Percentiles rank a stretch among this genome's conserved stretches.
These are phyloP conservation scores for Ligdia adustata DNA, from an alignment of 2,888 invertebrate species.

Conservation along the genomic window DNA sequence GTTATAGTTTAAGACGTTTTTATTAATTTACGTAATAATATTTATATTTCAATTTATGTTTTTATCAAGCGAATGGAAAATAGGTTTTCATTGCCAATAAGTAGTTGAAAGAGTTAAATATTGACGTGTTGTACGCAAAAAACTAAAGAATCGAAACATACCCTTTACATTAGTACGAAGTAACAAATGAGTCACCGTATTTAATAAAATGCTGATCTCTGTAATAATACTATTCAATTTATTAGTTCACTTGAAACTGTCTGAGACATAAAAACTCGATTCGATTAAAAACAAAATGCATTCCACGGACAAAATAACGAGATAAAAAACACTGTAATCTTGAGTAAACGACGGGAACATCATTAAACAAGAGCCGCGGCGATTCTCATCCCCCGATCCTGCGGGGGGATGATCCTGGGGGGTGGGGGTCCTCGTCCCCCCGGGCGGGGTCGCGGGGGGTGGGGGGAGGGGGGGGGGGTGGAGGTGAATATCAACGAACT, in stretches of 20 bases:
- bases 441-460: constrained; percentile 36
- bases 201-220: neutral
- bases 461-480: constrained; percentile 43
- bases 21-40: too few relatives aligned
- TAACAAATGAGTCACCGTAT: too few relatives aligned
- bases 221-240: neutral
- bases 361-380: constrained; percentile 69
- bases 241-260: constrained; percentile 4
- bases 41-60: too few relatives aligned
- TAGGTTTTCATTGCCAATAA: too few relatives aligned
- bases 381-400: constrained; percentile 60
- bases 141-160: too few relatives aligned
- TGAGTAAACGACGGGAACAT: constrained; percentile 72
- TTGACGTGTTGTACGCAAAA: too few relatives aligned
- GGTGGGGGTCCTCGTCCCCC: constrained; percentile 27
- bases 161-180: too few relatives aligned
- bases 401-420: constrained; percentile 61
- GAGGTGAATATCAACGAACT: constrained; percentile 79
- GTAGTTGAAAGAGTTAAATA: too few relatives aligned
- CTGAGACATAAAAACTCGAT: constrained; percentile 19
- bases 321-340: constrained; percentile 64
- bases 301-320: constrained; percentile 35
- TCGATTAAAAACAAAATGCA: constrained; percentile 35
- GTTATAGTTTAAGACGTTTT: too few relatives aligned
- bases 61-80: too few relatives aligned